Evolutionary conservation across 1,140 invertebrate species (phyloP).

Genomic region (Psilanteris sp.): DNA sequence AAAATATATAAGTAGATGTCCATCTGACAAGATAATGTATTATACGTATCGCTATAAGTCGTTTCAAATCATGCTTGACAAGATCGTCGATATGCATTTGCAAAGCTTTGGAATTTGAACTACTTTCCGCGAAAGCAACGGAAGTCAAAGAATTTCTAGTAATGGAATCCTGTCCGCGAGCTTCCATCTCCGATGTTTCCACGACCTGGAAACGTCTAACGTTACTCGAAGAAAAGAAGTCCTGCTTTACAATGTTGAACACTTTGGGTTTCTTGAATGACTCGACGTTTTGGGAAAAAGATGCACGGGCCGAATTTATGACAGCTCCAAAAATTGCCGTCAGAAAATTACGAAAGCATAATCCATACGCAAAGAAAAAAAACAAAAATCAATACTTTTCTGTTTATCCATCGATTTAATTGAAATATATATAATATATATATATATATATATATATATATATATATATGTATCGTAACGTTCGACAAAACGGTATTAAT

Average conservation of each 20-base stretch:
- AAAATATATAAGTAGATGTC: slow-evolving; percentile 31
- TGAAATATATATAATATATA: no score
- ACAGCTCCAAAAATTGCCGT: background rate
- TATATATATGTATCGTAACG: no score
- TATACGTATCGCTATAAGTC: slow-evolving; percentile 60
- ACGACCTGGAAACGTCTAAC: slow-evolving; percentile 65
- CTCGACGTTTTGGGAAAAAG: slow-evolving; percentile 39
- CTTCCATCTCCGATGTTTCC: slow-evolving; percentile 63
- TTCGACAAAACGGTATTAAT: no score
- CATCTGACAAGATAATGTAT: slow-evolving; percentile 53
- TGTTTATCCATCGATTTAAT: no score
- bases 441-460: no score
- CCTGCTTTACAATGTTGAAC: slow-evolving; percentile 55
- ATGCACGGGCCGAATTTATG: slow-evolving; percentile 4
- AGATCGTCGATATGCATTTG: slow-evolving; percentile 61
- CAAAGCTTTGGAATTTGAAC: slow-evolving; percentile 64
- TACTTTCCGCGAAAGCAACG: slow-evolving; percentile 62
- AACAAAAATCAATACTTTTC: no score
- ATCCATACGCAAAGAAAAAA: no score
- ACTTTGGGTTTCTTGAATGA: slow-evolving; percentile 16
- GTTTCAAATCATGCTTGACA: slow-evolving; percentile 59
- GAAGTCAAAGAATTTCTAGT: slow-evolving; percentile 66
- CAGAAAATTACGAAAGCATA: no score
- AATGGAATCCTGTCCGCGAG: slow-evolving; percentile 65
- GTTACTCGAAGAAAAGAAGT: slow-evolving; percentile 59